Percentiles rank a stretch among this genome's conserved stretches.
These are phyloP conservation scores for Aphodius granarius DNA, from an alignment of 2,888 invertebrate species.

Conservation along the genomic window DNA sequence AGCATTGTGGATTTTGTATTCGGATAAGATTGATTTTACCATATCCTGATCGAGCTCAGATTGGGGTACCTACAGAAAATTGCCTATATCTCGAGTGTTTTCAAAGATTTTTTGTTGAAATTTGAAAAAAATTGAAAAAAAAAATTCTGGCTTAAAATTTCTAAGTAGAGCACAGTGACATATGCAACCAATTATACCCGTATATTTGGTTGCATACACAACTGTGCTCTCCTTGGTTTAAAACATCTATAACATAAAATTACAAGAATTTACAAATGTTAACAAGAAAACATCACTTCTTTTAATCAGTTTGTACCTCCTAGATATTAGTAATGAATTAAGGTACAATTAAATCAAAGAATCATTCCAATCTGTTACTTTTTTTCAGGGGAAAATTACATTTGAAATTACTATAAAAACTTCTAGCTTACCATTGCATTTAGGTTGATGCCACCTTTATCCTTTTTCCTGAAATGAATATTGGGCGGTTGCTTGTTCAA, in stretches of 20 bases:
- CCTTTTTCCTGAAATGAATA: constrained; percentile 94
- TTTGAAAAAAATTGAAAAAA: neutral
- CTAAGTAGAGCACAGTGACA: too few relatives aligned
- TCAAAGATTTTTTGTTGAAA: neutral
- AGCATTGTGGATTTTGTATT: constrained; percentile 99
- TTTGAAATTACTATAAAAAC: neutral
- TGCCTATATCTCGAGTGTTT: neutral
- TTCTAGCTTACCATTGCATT: constrained; percentile 73
- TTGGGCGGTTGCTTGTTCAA: constrained; percentile 97
- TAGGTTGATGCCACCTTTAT: constrained; percentile 98
- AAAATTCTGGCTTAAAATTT: neutral
- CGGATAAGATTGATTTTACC: constrained; percentile 93
- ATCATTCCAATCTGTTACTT: neutral
- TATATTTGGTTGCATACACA: too few relatives aligned
- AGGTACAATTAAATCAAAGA: too few relatives aligned
- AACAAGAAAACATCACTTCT: neutral
- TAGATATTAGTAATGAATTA: too few relatives aligned
- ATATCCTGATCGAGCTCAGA: constrained; percentile 92
- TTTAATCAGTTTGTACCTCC: too few relatives aligned
- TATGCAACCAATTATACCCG: too few relatives aligned
- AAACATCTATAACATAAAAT: too few relatives aligned
- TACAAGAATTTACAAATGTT: neutral
- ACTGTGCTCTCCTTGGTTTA: too few relatives aligned
- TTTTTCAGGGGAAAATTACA: neutral
- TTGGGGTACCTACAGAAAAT: constrained; percentile 71